Evolutionary conservation across 1,140 invertebrate species (phyloP), one percentile per base, ranked within the genome.

Genomic region (Idris sp.): DNA sequence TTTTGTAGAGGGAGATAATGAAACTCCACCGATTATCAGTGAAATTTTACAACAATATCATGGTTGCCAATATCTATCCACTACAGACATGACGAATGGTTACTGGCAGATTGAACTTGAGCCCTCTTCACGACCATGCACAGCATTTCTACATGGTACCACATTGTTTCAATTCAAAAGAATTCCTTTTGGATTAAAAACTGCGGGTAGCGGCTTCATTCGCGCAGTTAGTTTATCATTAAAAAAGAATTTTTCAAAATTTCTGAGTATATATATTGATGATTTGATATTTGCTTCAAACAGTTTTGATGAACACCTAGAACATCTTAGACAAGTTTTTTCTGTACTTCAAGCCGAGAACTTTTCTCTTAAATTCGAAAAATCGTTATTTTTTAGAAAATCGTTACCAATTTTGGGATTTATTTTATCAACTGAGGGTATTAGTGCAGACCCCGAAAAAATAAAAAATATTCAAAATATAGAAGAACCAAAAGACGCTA

Each of bases 371-470:
- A 22, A 22, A 6, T 6, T 22, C 2, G 19, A 22, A 22, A 22
- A 22, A 6, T 22, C 19, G 19, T n/a, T n/a, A 22, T 22, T 22
- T 22, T 22, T 6, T 22, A 22, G 6, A 22, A 2, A 22, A 22
- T 2, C 3, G 19, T 6, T 22, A n/a, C 40, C 56, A 44, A 33
- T 44, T 10, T 7, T 16, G 4, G 30, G 31, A 11, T 53, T 53
- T 22, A 33, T 61, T 31, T 4, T 71, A 3, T 22, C 18, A 11
- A 36, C n/a, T 10, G 2, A 56, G 0, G 85, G 83, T n/a, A 71
- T 85, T n/a, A 9, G 19, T 13, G 80, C 76, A 1, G 75, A 85
- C 26, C 79, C 81, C 2, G 69, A 79, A 2, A 83, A 82, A 18
- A 16, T 85, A 6, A 11, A 69, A 25, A 59, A 73, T 0, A 83